These are phyloP conservation scores for Bombus fervidus DNA, from an alignment of 1,140 invertebrate species.

Conservation along the genomic window DNA sequence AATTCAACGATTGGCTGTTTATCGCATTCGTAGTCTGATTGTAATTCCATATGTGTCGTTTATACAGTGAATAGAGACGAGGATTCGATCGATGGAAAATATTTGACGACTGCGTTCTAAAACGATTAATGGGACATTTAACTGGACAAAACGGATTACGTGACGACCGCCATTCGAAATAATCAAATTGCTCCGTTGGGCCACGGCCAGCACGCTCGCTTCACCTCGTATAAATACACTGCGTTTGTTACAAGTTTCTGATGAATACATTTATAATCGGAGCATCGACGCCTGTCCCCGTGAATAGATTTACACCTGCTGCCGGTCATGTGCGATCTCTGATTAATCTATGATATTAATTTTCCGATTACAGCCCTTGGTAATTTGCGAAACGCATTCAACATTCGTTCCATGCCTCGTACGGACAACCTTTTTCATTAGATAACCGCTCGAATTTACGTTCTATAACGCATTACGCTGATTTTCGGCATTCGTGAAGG, in stretches of 20 bases:
- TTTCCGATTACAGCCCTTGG: slow-evolving; percentile 21
- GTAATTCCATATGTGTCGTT: slow-evolving; percentile 46
- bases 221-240: slow-evolving; percentile 53
- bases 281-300: slow-evolving; percentile 17
- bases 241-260: slow-evolving; percentile 62
- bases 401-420: not conserved
- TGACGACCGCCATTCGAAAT: slow-evolving; percentile 61
- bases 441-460: not conserved
- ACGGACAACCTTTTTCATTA: slow-evolving; percentile 24
- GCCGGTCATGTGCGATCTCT: slow-evolving; percentile 18
- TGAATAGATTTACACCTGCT: slow-evolving; percentile 60
- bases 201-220: slow-evolving; percentile 33
- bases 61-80: slow-evolving; percentile 39
- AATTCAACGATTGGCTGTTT: not conserved
- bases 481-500: not conserved
- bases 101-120: slow-evolving; percentile 65
- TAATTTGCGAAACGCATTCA: slow-evolving; percentile 40
- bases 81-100: slow-evolving; percentile 56
- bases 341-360: slow-evolving; percentile 46
- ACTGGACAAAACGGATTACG: slow-evolving; percentile 66
- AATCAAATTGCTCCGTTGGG: slow-evolving; percentile 64
- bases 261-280: slow-evolving; percentile 53
- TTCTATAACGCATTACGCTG: too few species aligned
- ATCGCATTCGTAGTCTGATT: not conserved
- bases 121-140: slow-evolving; percentile 67